Percentiles rank a stretch among this genome's conserved stretches.
These are phyloP conservation scores for Ctenoplectra terminalis DNA, from an alignment of 1,140 invertebrate genomes.

Conservation along the genomic window DNA sequence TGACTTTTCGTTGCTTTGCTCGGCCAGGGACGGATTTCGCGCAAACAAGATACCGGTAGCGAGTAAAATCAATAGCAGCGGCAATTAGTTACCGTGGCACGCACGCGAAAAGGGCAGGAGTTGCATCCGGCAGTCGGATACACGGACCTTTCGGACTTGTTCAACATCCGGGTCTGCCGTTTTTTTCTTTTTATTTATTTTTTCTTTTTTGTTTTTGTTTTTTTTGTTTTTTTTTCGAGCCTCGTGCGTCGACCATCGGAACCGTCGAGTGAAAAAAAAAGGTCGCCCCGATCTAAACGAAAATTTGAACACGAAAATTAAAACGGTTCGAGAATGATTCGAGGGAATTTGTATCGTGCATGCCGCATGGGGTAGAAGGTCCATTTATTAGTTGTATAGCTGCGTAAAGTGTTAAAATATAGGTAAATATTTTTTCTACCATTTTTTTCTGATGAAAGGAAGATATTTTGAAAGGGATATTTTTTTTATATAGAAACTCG, in stretches of 20 bases:
- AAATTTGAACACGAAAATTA: constrained; percentile 40
- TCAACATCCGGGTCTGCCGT: constrained; percentile 56
- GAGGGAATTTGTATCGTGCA: not conserved
- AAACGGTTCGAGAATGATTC: not conserved
- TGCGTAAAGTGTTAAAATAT: too few species aligned
- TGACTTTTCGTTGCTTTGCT: constrained; percentile 21
- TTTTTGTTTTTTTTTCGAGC: not conserved
- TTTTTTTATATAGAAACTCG: too few species aligned
- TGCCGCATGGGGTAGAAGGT: not conserved
- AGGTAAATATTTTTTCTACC: too few species aligned
- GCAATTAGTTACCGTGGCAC: constrained; percentile 65
- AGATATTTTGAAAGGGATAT: too few species aligned
- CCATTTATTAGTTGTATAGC: not conserved
- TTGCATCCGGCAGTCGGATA: constrained; percentile 64
- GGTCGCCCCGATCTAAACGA: not conserved
- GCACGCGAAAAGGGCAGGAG: constrained; percentile 52
- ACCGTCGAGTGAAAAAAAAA: constrained; percentile 24
- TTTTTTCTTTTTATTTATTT: constrained; percentile 8
- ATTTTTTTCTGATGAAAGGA: too few species aligned
- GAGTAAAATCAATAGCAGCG: constrained; percentile 58
- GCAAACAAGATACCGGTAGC: constrained; percentile 57
- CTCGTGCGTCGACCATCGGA: not conserved
- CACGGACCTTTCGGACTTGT: constrained; percentile 64
- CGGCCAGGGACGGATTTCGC: constrained; percentile 21
- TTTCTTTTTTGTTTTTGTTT: not conserved